Evolutionary conservation across 2,888 invertebrate genomes (phyloP).

Genomic region (Watsonalla cultraria): DNA sequence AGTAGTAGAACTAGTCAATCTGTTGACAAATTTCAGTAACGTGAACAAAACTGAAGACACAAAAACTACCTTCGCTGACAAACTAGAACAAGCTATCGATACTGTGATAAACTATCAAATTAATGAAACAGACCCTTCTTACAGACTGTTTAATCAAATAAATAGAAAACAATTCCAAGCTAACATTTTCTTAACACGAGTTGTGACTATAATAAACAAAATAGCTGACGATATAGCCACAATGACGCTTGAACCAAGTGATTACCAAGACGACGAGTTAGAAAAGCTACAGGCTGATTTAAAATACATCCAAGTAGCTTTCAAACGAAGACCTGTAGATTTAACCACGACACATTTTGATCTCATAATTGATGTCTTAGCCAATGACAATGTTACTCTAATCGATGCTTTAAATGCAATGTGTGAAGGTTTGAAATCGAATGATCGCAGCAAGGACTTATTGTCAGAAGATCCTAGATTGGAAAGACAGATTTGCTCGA

Average conservation of each 20-base stretch:
- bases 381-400: constrained; percentile 40
- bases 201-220: constrained; percentile 52
- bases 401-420: constrained; percentile 36
- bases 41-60: constrained; percentile 30
- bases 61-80: constrained; percentile 36
- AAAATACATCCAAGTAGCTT: constrained; percentile 40
- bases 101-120: constrained; percentile 46
- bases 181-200: constrained; percentile 51
- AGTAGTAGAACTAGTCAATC: constrained; percentile 32
- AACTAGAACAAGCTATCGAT: constrained; percentile 45
- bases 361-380: constrained; percentile 49
- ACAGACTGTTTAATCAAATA: constrained; percentile 44
- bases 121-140: constrained; percentile 37
- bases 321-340: constrained; percentile 52
- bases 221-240: constrained; percentile 35
- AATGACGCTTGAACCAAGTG: constrained; percentile 26
- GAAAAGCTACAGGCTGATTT: constrained; percentile 39
- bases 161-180: constrained; percentile 50
- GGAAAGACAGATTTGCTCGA: constrained; percentile 51
- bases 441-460: constrained; percentile 41
- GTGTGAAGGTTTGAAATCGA: constrained; percentile 43
- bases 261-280: constrained; percentile 28
- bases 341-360: constrained; percentile 57
- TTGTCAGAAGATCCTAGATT: constrained; percentile 44
- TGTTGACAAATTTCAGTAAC: constrained; percentile 33